A percentile compares a stretch with the other conserved stretches of the same genome.
phyloP scores from a whole-genome alignment of 1,140 invertebrate genomes.

The Eriocheir sinensis region DNA sequence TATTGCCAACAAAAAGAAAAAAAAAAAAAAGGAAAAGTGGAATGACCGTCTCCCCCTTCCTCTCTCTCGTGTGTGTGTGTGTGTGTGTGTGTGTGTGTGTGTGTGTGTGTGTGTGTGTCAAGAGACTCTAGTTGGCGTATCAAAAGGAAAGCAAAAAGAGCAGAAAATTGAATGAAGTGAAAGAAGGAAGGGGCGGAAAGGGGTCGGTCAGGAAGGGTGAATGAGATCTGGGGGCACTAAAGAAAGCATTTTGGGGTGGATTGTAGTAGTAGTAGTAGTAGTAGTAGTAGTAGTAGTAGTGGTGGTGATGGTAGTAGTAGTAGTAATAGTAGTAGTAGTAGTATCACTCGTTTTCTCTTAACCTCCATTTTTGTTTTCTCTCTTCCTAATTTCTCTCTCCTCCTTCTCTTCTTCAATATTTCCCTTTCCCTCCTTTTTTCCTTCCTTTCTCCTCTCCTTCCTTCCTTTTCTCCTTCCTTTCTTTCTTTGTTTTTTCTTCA shows the following conservation, averaged over 20 bases:
- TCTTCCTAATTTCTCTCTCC: background rate
- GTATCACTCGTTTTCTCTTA: too few species aligned
- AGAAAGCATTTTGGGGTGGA: too few species aligned
- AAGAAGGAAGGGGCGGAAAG: too few species aligned
- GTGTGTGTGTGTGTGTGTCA: slow-evolving; percentile 13
- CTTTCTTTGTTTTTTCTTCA: background rate
- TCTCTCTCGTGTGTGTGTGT: background rate
- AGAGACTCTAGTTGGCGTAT: too few species aligned
- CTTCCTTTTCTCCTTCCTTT: background rate
- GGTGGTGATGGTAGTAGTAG: too few species aligned
- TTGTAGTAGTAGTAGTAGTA: slow-evolving; percentile 25
- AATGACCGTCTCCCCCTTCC: background rate
- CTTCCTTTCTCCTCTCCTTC: background rate
- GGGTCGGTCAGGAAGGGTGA: too few species aligned
- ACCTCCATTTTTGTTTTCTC: background rate
- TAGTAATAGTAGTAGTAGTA: too few species aligned
- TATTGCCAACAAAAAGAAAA: background rate
- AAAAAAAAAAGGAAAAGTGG: background rate
- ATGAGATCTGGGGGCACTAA: too few species aligned
- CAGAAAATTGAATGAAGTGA: too few species aligned
- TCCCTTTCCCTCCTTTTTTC: background rate
- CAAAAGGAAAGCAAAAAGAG: too few species aligned
- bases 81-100: background rate
- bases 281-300: slow-evolving; percentile 9
- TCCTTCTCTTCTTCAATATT: background rate